Conservation (phyloP, 2,113 vertebrate genomes). For the Polyodon spathula region DNA sequence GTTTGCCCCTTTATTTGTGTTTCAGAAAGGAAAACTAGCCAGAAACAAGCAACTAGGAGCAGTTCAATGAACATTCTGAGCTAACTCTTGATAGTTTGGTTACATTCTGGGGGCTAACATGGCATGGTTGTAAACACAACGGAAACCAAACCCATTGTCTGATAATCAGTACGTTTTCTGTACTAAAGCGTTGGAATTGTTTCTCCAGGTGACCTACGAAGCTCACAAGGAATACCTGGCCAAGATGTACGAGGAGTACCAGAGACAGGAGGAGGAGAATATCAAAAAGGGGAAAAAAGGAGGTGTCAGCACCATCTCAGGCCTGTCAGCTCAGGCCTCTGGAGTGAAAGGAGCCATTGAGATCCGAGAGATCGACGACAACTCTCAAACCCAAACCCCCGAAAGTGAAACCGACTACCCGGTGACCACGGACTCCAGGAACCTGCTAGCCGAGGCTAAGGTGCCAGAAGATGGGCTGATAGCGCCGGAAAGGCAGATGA, state of each 20-base stretch:
- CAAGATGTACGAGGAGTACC: conserved; percentile 98
- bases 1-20: no score
- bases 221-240: conserved; percentile 97
- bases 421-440: conserved; percentile 71
- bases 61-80: no score
- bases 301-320: conserved; percentile 93
- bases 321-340: conserved; percentile 79
- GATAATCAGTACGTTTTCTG: no score
- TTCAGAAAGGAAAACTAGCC: no score
- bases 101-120: no score
- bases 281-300: conserved; percentile 98
- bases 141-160: no score
- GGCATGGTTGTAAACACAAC: no score
- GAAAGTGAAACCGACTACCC: conserved; percentile 92
- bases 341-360: conserved; percentile 87
- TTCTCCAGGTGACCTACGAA: conserved; percentile 86
- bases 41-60: no score
- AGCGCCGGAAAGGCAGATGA: conserved; percentile 47
- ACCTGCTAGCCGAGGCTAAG: conserved; percentile 74
- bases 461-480: conserved; percentile 58
- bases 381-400: conserved; percentile 89
- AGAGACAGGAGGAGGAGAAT: conserved; percentile 95
- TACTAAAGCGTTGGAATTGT: background rate
- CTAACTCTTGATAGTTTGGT: no score
- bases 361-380: conserved; percentile 85